Conservation (phyloP, 2,113 vertebrate species). For the Gopherus evgoodei region DNA sequence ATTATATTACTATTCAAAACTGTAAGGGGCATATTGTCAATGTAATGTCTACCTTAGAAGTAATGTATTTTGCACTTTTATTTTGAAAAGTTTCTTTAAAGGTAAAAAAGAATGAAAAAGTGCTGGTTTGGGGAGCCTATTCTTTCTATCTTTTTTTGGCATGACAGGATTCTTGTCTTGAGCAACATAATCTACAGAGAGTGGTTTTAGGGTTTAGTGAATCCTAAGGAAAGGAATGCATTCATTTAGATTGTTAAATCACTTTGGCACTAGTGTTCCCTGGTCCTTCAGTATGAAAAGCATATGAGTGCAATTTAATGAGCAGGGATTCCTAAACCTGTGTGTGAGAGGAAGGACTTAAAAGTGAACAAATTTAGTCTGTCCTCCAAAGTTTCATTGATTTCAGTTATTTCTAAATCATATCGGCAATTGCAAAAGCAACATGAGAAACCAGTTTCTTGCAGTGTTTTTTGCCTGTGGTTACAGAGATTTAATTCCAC, state of each 20-base stretch:
- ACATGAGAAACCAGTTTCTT: constrained; percentile 54
- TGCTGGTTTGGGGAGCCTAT: constrained; percentile 19
- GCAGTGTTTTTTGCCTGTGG: constrained; percentile 24
- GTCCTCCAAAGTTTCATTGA: constrained; percentile 48
- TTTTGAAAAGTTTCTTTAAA: constrained; percentile 25
- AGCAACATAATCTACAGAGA: not conserved
- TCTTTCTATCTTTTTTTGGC: constrained; percentile 34
- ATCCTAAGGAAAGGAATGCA: constrained; percentile 58
- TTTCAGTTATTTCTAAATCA: constrained; percentile 64
- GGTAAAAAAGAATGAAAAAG: constrained; percentile 5
- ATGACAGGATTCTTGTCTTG: constrained; percentile 4
- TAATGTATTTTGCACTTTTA: not conserved
- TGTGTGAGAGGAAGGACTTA: constrained; percentile 33
- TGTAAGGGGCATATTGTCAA: not conserved
- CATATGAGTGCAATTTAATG: not conserved
- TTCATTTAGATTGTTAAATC: constrained; percentile 44
- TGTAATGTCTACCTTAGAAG: not conserved
- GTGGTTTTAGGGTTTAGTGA: not conserved
- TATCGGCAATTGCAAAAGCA: constrained; percentile 58
- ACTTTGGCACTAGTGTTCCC: constrained; percentile 12
- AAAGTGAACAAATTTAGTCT: constrained; percentile 44
- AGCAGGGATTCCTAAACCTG: not conserved
- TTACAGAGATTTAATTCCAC: constrained; percentile 62
- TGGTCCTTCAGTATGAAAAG: constrained; percentile 4
- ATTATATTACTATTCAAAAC: not conserved